A percentile compares a stretch with the other conserved stretches of the same genome.
Conservation (phyloP, 1,140 invertebrate species). For the Brachystomella parvula region DNA sequence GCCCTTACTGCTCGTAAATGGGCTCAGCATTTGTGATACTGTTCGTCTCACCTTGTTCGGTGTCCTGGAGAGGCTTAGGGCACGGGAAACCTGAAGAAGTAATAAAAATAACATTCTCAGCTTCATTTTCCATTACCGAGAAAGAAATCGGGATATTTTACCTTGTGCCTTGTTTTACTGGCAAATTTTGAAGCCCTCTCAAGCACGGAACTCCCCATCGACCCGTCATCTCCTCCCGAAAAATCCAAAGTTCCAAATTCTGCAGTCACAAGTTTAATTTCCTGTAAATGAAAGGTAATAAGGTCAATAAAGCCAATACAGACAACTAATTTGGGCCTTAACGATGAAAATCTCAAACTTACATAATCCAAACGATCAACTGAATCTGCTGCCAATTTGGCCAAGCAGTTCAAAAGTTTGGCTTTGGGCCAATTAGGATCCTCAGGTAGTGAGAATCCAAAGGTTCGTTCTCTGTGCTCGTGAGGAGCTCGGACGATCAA, state of each 20-base stretch:
- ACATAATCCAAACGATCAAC: conserved; percentile 33
- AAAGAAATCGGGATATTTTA: conserved; percentile 1
- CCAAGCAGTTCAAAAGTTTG: conserved; percentile 24
- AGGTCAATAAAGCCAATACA: not conserved
- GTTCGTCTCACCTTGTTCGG: conserved; percentile 86
- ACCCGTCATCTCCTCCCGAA: no score
- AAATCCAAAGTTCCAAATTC: not conserved
- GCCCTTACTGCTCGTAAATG: conserved; percentile 47
- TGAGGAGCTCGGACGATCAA: conserved; percentile 71
- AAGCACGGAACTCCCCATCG: not conserved
- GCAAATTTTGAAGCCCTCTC: conserved; percentile 55
- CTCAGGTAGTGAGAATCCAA: conserved; percentile 65
- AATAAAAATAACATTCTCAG: no score
- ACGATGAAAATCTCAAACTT: conserved; percentile 16
- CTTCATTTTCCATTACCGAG: not conserved
- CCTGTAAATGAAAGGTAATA: not conserved
- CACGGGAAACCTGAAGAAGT: conserved; percentile 72
- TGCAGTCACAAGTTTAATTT: not conserved
- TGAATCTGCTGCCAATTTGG: conserved; percentile 29
- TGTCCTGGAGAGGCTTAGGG: conserved; percentile 89
- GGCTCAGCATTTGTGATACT: conserved; percentile 89
- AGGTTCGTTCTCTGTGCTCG: conserved; percentile 77
- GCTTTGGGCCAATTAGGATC: conserved; percentile 23
- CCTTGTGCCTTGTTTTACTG: conserved; percentile 69
- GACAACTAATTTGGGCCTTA: no score